Conservation (phyloP, 2,113 vertebrate species). For the Pogona vitticeps region DNA sequence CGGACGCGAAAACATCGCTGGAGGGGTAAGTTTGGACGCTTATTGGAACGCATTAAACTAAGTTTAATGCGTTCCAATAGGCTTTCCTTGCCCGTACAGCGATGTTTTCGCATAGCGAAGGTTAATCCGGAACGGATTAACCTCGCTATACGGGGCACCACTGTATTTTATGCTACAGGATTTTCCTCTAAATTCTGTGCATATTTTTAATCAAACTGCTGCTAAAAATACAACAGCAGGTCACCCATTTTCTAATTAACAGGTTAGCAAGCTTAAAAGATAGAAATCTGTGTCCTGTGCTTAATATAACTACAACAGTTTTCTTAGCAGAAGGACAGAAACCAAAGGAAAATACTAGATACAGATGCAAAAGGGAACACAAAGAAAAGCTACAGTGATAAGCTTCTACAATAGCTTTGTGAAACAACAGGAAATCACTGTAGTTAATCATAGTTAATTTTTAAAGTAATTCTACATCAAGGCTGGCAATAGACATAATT, state of each 20-base stretch:
- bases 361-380: neutral
- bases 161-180: too few relatives aligned
- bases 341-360: neutral
- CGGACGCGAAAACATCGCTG: too few relatives aligned
- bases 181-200: too few relatives aligned
- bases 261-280: neutral
- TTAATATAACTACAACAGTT: neutral
- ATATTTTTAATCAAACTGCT: too few relatives aligned
- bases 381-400: neutral
- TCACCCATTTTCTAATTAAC: neutral
- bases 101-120: too few relatives aligned
- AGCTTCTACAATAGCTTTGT: fast-evolving
- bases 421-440: neutral
- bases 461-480: neutral
- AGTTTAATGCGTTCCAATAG: too few relatives aligned
- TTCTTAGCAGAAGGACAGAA: neutral
- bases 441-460: neutral
- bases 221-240: neutral
- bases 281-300: neutral
- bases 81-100: too few relatives aligned
- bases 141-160: too few relatives aligned
- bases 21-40: too few relatives aligned
- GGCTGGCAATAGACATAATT: neutral
- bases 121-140: too few relatives aligned
- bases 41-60: too few relatives aligned